phyloP scores from a whole-genome alignment of 2,113 vertebrate genomes.

The Corythornis vintsioides region DNA sequence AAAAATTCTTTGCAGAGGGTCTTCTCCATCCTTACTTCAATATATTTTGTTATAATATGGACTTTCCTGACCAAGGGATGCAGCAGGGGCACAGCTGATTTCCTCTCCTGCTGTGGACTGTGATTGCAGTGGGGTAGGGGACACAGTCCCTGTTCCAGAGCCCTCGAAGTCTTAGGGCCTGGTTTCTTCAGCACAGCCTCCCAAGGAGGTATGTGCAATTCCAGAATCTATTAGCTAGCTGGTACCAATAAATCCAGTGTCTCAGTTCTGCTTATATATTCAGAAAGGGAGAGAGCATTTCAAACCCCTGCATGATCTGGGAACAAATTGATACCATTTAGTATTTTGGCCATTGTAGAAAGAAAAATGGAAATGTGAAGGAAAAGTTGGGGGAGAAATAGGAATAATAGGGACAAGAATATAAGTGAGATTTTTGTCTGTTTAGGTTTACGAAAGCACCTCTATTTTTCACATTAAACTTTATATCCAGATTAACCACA shows the following conservation, averaged over 20 bases:
- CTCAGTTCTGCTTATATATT: background rate
- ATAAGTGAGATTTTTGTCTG: background rate
- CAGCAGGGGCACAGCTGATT: background rate
- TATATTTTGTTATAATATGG: background rate
- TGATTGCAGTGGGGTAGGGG: background rate
- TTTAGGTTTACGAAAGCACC: background rate
- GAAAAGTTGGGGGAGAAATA: background rate
- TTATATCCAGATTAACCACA: background rate
- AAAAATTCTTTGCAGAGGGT: background rate
- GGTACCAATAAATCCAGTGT: background rate
- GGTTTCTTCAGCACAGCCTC: background rate
- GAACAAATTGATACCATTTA: background rate
- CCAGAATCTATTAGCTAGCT: background rate
- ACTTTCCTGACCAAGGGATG: background rate
- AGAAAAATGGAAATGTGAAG: background rate
- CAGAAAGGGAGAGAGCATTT: background rate
- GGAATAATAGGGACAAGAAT: background rate
- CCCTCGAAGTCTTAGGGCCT: background rate
- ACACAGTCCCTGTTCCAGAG: background rate
- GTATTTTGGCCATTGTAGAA: background rate
- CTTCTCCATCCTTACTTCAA: background rate
- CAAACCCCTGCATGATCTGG: background rate
- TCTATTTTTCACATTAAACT: background rate
- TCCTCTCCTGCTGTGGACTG: background rate
- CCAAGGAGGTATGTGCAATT: background rate